Conservation (phyloP, 2,113 vertebrate genomes). For the Neolamprologus sp. region DNA sequence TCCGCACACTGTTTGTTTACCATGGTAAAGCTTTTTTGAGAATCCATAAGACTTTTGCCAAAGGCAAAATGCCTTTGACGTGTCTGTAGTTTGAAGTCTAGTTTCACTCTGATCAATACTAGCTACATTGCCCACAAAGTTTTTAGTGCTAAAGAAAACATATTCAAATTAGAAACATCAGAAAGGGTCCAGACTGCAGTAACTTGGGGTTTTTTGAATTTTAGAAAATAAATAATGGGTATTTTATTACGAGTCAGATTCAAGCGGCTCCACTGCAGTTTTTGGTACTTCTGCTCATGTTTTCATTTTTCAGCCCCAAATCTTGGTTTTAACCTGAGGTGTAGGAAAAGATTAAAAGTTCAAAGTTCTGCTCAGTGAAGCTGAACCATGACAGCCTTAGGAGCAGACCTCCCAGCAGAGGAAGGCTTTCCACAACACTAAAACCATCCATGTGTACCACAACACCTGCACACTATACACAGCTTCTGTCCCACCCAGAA, state of each 20-base stretch:
- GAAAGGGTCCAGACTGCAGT: background rate
- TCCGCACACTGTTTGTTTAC: background rate
- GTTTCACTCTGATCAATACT: background rate
- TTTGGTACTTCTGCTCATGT: background rate
- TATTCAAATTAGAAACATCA: background rate
- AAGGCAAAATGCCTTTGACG: background rate
- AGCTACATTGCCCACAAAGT: background rate
- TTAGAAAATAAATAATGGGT: background rate
- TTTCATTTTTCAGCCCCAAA: background rate
- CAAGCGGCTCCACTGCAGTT: background rate
- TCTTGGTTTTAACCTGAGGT: background rate
- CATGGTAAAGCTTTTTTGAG: background rate
- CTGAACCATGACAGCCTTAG: background rate
- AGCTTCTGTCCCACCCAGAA: background rate
- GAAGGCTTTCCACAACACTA: background rate
- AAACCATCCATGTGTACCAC: background rate
- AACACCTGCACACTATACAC: background rate
- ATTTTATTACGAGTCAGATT: background rate
- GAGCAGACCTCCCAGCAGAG: background rate
- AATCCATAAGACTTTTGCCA: background rate
- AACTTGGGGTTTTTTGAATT: rapidly evolving
- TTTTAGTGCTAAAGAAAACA: background rate
- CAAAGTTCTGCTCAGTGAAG: background rate
- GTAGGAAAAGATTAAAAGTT: background rate
- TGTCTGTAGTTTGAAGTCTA: background rate